Percentiles rank a stretch among this genome's conserved stretches.
phyloP scores from a whole-genome alignment of 1,140 invertebrate genomes.

The Apis mellifera region DNA sequence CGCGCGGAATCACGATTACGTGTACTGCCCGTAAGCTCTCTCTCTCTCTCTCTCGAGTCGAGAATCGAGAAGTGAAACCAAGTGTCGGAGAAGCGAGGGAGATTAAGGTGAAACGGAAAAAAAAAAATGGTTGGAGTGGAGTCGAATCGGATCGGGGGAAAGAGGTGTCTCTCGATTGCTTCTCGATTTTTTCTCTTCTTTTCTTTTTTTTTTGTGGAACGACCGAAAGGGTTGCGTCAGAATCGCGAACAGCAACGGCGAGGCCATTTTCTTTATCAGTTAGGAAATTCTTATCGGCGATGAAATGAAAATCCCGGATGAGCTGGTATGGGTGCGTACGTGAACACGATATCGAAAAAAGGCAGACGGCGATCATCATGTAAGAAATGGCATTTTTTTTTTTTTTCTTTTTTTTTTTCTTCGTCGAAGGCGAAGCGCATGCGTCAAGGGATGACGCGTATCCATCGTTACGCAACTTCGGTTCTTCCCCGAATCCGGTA shows the following conservation, averaged over 20 bases:
- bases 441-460: constrained; percentile 10
- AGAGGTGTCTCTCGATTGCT: too few relatives aligned
- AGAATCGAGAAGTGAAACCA: too few relatives aligned
- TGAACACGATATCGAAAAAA: constrained; percentile 1
- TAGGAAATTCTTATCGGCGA: constrained; percentile 66
- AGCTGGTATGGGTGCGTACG: constrained; percentile 10
- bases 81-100: too few relatives aligned
- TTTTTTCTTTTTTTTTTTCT: too few relatives aligned
- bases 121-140: too few relatives aligned
- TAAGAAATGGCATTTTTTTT: constrained; percentile 40
- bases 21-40: too few relatives aligned
- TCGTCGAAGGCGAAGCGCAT: not conserved
- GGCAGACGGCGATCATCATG: not conserved
- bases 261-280: constrained; percentile 68
- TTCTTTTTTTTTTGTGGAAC: not conserved
- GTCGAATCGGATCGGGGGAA: too few relatives aligned
- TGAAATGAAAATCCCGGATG: constrained; percentile 51
- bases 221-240: constrained; percentile 59
- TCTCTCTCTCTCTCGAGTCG: too few relatives aligned
- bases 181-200: not conserved
- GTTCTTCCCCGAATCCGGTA: constrained; percentile 8
- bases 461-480: constrained; percentile 12
- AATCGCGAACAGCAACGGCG: constrained; percentile 61
- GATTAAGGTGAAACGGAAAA: too few relatives aligned
- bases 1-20: too few relatives aligned